Evolutionary conservation across 2,797 vertebrate species (phyloP), one percentile per base, ranked within the genome.

Genomic region (Enteromius viviparus): DNA sequence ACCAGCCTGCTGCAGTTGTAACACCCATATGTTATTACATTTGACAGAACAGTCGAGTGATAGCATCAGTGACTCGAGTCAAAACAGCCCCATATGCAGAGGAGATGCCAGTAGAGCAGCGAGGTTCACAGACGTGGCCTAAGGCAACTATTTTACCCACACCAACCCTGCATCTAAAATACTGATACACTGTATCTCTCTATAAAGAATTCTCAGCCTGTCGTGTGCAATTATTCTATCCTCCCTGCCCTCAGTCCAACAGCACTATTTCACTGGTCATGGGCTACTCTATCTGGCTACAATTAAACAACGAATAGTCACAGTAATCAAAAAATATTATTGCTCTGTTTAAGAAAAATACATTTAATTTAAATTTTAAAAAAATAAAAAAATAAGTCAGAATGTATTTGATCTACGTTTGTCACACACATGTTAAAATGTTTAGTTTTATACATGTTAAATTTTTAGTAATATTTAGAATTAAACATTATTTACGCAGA

Each of bases 11-110:
- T 85, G 78, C 68, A 86, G 64, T 76, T 87, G 81, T 83, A 84
- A 86, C 87, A 77, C 86, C 87, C 91, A 89, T 78, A 79, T 90
- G 91, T 91, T 90, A 87, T 88, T 90, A 83, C 88, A 80, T 89
- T 89, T 89, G 91, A 92, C 91, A 87, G 89, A 84, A 40, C 81
- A 72, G 79, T 40, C 85, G 82, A 88, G 71, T 75, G 89, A 90
- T 82, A 89, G 70, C 85, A 91, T 91, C 87, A 87, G 86, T 83
- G 84, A 87, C 62, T 86, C 32, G 42, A 84, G 81, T 78, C 49
- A 85, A 88, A 88, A 87, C 86, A 84, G 70, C 78, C 75, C 84
- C 83, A 83, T 77, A 85, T 82, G 78, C 60, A 78, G 79, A 82
- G 81, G 84, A 60, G 70, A 85, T 85, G 81, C 85, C 82, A 60